Evolutionary conservation across 2,113 vertebrate genomes (phyloP).

Genomic region (Aphyosemion australe): DNA sequence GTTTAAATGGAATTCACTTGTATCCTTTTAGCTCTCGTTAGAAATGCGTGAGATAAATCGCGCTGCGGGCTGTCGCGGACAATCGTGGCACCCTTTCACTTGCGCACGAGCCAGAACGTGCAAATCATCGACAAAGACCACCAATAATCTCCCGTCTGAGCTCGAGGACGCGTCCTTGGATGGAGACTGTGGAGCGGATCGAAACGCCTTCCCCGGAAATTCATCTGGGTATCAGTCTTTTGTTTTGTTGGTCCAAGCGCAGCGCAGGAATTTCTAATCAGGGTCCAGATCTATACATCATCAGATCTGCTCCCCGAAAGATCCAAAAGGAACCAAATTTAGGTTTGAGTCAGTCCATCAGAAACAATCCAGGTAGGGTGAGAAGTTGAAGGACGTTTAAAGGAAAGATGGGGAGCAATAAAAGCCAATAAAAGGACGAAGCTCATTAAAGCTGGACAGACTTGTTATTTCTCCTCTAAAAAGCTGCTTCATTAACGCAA

Average conservation of each 20-base stretch:
- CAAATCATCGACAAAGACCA: slow-evolving; percentile 57
- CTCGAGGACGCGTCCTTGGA: slow-evolving; percentile 40
- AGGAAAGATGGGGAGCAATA: not conserved
- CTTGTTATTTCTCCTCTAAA: not conserved
- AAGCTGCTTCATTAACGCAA: too few species aligned
- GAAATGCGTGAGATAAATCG: slow-evolving; percentile 58
- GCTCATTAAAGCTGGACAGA: not conserved
- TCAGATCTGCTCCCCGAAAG: slow-evolving; percentile 7
- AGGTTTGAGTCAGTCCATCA: slow-evolving; percentile 1
- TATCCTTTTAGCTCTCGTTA: slow-evolving; percentile 71
- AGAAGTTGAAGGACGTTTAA: slow-evolving; percentile 73
- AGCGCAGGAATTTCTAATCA: slow-evolving; percentile 56
- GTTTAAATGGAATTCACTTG: slow-evolving; percentile 60
- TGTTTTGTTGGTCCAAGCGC: slow-evolving; percentile 28
- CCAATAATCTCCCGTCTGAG: slow-evolving; percentile 59
- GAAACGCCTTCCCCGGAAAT: slow-evolving; percentile 11
- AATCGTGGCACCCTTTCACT: slow-evolving; percentile 69
- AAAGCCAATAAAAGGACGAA: slow-evolving; percentile 7
- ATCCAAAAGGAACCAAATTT: slow-evolving; percentile 12
- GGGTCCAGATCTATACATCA: slow-evolving; percentile 46
- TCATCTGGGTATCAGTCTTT: slow-evolving; percentile 29
- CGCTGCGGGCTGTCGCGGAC: slow-evolving; percentile 44
- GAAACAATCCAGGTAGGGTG: slow-evolving; percentile 29
- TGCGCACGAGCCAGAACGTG: slow-evolving; percentile 42
- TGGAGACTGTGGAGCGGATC: not conserved